Evolutionary conservation across 1,140 invertebrate species (phyloP).

Genomic region (Bradynema listronoti): DNA sequence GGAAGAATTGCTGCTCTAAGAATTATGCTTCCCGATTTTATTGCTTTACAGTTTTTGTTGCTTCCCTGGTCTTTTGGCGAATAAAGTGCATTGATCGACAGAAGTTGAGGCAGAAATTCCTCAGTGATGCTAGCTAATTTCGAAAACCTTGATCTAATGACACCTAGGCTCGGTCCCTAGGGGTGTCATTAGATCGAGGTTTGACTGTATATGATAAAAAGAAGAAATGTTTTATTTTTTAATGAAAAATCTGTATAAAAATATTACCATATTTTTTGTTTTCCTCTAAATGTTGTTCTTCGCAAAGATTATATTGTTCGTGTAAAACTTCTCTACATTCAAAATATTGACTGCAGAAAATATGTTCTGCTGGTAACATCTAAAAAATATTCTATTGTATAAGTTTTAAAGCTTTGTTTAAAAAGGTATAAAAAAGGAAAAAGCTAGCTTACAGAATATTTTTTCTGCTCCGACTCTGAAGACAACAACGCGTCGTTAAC

Average conservation of each 20-base stretch:
- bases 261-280: constrained; percentile 4
- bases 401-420: background rate
- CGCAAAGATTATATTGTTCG: background rate
- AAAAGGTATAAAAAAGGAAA: background rate
- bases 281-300: constrained; percentile 1
- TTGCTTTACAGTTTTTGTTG: no score
- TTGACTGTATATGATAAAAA: background rate
- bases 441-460: background rate
- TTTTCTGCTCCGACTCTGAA: background rate
- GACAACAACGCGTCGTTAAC: background rate
- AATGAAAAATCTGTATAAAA: background rate
- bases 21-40: no score
- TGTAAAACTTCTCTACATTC: constrained; percentile 3
- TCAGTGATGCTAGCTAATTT: no score
- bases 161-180: background rate
- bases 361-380: constrained; percentile 3
- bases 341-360: constrained; percentile 9
- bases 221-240: background rate
- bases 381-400: background rate
- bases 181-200: background rate
- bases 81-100: background rate
- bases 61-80: background rate
- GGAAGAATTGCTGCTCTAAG: no score
- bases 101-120: no score
- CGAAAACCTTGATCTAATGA: background rate